These are phyloP conservation scores for Lysandra coridon DNA, from an alignment of 2,888 invertebrate species.

Conservation along the genomic window DNA sequence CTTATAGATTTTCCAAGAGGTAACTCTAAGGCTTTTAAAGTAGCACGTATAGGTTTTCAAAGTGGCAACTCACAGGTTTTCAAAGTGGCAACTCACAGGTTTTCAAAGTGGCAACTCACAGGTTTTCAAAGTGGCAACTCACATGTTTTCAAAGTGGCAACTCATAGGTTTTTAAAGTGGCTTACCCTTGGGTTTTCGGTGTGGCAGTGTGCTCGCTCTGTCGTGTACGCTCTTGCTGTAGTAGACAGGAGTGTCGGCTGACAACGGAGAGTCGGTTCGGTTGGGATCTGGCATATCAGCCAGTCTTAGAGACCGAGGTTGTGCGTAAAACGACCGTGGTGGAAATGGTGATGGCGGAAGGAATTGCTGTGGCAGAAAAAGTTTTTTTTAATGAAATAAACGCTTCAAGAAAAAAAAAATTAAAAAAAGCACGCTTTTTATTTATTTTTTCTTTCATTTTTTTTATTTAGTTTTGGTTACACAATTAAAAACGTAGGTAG, in stretches of 20 bases:
- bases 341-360: constrained; percentile 6
- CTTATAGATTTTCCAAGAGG: neutral
- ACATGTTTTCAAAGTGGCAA: neutral
- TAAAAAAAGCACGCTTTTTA: no score
- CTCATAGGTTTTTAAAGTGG: neutral
- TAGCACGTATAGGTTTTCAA: neutral
- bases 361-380: neutral
- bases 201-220: constrained; percentile 9
- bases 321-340: constrained; percentile 11
- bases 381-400: neutral
- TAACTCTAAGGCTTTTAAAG: neutral
- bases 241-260: neutral
- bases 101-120: neutral
- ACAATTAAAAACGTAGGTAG: no score
- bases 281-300: constrained; percentile 7
- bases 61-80: neutral
- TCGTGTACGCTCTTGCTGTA: constrained; percentile 20
- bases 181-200: neutral
- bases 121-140: neutral
- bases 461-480: no score
- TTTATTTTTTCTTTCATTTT: no score
- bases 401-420: no score
- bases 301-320: neutral
- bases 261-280: constrained; percentile 1
- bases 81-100: neutral